phyloP scores from a whole-genome alignment of 2,113 vertebrate genomes.

The Rhynchomys soricoides region DNA sequence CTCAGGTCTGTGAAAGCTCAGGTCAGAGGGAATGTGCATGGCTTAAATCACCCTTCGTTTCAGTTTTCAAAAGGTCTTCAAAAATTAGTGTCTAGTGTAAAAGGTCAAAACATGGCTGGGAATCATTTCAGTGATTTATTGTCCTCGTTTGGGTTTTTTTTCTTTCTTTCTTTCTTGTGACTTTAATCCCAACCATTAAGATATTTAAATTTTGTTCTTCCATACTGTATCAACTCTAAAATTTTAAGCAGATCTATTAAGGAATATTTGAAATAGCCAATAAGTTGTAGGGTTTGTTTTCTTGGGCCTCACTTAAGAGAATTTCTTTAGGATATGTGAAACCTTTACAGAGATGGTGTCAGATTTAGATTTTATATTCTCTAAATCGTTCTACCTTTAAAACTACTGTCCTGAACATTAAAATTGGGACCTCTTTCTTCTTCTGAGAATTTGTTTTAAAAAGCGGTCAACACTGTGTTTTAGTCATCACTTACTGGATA shows the following conservation, averaged over 20 bases:
- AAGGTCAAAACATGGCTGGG: conserved; percentile 72
- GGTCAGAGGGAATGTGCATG: conserved; percentile 59
- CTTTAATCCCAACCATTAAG: conserved; percentile 67
- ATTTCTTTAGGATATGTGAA: background rate
- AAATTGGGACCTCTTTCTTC: conserved; percentile 35
- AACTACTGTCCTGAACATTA: conserved; percentile 19
- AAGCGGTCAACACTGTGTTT: background rate
- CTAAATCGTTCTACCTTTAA: conserved; percentile 22
- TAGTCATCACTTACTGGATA: conserved; percentile 40
- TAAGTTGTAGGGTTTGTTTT: background rate
- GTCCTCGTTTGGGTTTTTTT: conserved; percentile 23
- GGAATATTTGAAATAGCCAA: conserved; percentile 38
- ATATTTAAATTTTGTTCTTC: conserved; percentile 61
- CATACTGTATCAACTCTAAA: background rate
- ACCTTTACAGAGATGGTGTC: background rate
- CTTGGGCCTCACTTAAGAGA: background rate
- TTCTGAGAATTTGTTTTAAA: background rate
- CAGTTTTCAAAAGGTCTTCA: conserved; percentile 78
- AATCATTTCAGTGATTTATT: conserved; percentile 74
- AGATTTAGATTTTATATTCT: conserved; percentile 50
- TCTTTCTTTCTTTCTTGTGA: background rate
- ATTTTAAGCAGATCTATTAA: conserved; percentile 2
- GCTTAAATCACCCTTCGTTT: conserved; percentile 74
- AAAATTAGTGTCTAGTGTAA: conserved; percentile 76
- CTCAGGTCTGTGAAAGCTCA: conserved; percentile 59